Conservation (phyloP, 1,140 invertebrate genomes). For the Lepidurus arcticus region DNA sequence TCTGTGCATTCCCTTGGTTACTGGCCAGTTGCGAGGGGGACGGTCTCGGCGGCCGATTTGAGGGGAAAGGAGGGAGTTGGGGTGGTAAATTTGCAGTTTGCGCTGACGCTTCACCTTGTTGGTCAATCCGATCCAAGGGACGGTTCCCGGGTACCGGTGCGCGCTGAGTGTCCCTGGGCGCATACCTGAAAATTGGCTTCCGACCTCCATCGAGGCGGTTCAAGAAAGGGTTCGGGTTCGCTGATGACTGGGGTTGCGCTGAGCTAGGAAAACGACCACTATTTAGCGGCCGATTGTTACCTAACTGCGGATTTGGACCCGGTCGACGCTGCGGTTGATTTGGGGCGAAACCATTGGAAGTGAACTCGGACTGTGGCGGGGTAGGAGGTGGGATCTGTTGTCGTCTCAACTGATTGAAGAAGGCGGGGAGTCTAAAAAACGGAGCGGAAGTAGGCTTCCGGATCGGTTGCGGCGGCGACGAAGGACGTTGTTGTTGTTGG, state of each 20-base stretch:
- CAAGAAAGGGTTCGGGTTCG: constrained; percentile 11
- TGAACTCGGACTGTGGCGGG: neutral
- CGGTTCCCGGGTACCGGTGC: neutral
- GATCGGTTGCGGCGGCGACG: neutral
- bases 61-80: constrained; percentile 11
- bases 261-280: neutral
- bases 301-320: neutral
- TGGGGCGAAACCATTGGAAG: neutral
- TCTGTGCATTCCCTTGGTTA: neutral
- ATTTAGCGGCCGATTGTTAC: neutral
- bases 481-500: neutral
- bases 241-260: neutral
- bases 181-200: neutral
- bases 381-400: neutral
- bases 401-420: neutral
- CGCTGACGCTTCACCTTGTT: neutral
- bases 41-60: neutral
- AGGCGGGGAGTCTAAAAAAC: neutral
- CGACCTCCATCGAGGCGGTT: neutral
- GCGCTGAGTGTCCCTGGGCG: neutral
- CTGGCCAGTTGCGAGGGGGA: neutral
- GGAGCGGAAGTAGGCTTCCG: neutral
- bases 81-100: neutral
- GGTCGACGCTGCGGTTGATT: neutral
- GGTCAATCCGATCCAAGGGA: neutral